These are phyloP conservation scores for Liasis olivaceus DNA, from an alignment of 2,797 vertebrate species.

Conservation along the genomic window DNA sequence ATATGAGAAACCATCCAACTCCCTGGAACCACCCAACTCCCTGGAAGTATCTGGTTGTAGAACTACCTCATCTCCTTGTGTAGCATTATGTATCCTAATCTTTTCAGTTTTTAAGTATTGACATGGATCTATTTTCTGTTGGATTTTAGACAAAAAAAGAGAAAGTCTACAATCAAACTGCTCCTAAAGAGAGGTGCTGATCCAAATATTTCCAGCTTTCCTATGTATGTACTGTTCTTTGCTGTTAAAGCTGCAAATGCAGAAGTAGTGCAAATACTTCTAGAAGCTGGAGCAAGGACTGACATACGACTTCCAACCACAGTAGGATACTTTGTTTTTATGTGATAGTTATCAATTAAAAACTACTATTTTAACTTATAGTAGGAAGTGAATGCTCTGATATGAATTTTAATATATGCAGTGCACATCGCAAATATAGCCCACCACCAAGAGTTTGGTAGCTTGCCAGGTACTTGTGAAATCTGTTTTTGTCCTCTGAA, in stretches of 20 bases:
- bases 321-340: slow-evolving; percentile 67
- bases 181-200: slow-evolving; percentile 83
- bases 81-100: neutral
- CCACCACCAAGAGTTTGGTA: neutral
- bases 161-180: slow-evolving; percentile 77
- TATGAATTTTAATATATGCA: neutral
- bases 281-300: slow-evolving; percentile 80
- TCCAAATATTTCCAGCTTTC: slow-evolving; percentile 79
- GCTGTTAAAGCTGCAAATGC: slow-evolving; percentile 81
- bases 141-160: slow-evolving; percentile 66
- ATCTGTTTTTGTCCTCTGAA: neutral
- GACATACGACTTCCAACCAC: slow-evolving; percentile 74
- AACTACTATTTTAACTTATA: neutral
- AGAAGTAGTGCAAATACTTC: slow-evolving; percentile 75
- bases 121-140: neutral
- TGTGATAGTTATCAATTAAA: neutral
- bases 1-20: neutral
- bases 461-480: neutral
- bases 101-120: neutral
- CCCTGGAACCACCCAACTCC: too few species aligned
- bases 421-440: neutral
- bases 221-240: slow-evolving; percentile 82
- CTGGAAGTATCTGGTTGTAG: neutral
- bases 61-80: neutral
- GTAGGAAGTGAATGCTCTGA: neutral